Percentiles rank a stretch among this genome's conserved stretches.
phyloP scores from a whole-genome alignment of 2,797 vertebrate genomes.

The Borostomias antarcticus region DNA sequence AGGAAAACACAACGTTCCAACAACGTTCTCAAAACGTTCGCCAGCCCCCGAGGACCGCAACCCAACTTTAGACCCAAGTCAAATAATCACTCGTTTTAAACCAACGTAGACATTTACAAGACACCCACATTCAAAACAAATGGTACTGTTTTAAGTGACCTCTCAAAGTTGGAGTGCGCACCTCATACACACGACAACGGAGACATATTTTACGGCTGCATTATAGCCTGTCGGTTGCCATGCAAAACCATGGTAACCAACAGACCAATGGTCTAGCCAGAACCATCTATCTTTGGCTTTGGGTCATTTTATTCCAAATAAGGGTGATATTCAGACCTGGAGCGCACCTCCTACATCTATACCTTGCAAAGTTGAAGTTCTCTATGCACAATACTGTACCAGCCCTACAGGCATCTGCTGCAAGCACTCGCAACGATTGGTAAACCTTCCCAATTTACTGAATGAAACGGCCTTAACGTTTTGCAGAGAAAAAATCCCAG shows the following conservation, averaged over 20 bases:
- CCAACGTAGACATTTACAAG: neutral
- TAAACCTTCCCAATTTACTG: neutral
- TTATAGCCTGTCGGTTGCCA: too few relatives aligned
- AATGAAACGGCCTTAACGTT: neutral
- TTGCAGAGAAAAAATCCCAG: neutral
- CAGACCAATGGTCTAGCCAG: neutral
- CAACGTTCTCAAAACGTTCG: neutral
- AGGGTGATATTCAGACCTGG: too few relatives aligned
- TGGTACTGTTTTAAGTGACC: neutral
- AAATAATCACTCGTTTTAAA: neutral
- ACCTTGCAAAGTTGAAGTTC: too few relatives aligned
- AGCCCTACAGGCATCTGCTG: too few relatives aligned
- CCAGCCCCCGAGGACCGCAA: slow-evolving; percentile 9
- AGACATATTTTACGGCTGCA: neutral
- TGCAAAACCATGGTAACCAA: too few relatives aligned
- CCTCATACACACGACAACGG: neutral
- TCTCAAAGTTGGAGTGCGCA: neutral
- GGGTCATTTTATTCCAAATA: too few relatives aligned
- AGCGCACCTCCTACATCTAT: too few relatives aligned
- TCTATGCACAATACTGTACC: too few relatives aligned
- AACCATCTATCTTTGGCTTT: neutral
- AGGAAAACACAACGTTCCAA: neutral
- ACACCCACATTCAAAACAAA: neutral
- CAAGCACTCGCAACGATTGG: too few relatives aligned
- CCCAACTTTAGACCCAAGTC: neutral